Evolutionary conservation across 2,113 vertebrate species (phyloP).

Genomic region (Tylochromis polylepis): DNA sequence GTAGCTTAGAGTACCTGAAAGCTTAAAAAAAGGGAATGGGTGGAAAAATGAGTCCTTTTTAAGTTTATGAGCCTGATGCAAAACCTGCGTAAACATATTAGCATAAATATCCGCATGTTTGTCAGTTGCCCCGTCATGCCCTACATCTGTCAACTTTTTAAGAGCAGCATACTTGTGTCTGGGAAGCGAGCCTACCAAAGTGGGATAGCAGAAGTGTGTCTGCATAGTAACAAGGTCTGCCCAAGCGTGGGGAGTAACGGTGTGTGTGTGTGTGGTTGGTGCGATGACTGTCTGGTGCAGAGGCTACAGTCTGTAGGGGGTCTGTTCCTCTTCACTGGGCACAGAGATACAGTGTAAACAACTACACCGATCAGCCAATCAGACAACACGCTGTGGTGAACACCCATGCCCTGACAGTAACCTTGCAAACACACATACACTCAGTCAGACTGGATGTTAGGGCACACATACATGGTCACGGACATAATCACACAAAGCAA

Average conservation of each 20-base stretch:
- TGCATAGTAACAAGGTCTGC: conserved; percentile 50
- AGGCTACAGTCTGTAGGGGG: conserved; percentile 53
- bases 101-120: background rate
- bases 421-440: conserved; percentile 17
- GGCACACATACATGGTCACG: background rate
- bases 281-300: conserved; percentile 45
- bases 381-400: conserved; percentile 2
- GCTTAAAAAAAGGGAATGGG: background rate
- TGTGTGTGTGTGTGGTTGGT: background rate
- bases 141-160: conserved; percentile 55
- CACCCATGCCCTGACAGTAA: conserved; percentile 47
- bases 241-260: conserved; percentile 18
- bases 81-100: background rate
- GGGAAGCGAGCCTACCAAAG: conserved; percentile 12
- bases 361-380: conserved; percentile 52
- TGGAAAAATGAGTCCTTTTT: background rate
- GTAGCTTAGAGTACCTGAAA: background rate
- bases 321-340: conserved; percentile 57
- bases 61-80: background rate
- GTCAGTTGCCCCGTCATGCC: conserved; percentile 19
- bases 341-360: conserved; percentile 56
- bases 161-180: conserved; percentile 4
- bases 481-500: background rate
- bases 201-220: conserved; percentile 37
- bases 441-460: background rate